These are phyloP conservation scores for Lagopus leucura DNA, from an alignment of 2,113 vertebrate species.

Conservation along the genomic window DNA sequence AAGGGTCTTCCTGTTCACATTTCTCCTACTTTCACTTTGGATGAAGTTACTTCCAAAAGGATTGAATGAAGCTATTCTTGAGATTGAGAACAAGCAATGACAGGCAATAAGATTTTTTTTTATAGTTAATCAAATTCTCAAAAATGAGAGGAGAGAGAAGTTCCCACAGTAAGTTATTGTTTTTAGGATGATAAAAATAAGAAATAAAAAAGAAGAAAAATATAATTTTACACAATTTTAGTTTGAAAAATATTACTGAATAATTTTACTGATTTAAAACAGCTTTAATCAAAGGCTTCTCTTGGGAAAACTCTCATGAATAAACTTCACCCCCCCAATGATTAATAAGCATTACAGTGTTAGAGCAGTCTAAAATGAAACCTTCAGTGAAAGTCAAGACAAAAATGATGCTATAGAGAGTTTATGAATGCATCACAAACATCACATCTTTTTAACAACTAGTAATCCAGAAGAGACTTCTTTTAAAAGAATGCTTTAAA, in stretches of 20 bases:
- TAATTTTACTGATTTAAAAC: neutral
- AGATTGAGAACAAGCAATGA: neutral
- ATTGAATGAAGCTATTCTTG: neutral
- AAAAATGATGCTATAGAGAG: neutral
- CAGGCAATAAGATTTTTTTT: neutral
- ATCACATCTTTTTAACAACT: neutral
- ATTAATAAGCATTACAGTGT: neutral
- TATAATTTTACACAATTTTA: neutral
- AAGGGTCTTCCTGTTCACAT: neutral
- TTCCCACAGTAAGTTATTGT: neutral
- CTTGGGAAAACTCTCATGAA: neutral
- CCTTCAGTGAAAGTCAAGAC: neutral
- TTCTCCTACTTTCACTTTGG: neutral
- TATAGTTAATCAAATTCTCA: neutral
- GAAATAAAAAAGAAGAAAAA: neutral
- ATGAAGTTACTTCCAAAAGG: neutral
- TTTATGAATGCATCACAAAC: neutral
- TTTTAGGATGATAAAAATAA: neutral
- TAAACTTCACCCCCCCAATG: accelerated
- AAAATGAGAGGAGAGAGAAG: neutral
- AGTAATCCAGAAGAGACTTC: neutral
- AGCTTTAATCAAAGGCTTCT: neutral
- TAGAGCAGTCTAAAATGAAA: neutral
- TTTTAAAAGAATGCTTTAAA: neutral
- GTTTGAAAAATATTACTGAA: neutral